These are phyloP conservation scores for Epinotia bilunana DNA, from an alignment of 2,888 invertebrate genomes.

Conservation along the genomic window DNA sequence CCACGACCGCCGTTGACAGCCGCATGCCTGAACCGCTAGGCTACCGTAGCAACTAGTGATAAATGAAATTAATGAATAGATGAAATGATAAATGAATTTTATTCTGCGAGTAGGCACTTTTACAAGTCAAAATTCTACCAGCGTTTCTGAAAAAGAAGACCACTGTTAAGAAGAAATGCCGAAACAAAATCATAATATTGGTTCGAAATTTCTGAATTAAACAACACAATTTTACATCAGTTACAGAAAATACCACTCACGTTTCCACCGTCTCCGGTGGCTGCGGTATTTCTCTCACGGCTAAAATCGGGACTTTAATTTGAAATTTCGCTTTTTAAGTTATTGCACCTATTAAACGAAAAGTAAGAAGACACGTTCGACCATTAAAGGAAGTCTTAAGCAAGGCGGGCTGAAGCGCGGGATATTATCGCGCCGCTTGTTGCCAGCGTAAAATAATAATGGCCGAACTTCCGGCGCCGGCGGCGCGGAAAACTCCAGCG, in stretches of 20 bases:
- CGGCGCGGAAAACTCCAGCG: constrained; percentile 81
- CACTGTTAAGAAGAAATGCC: too few species aligned
- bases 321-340: constrained; percentile 77
- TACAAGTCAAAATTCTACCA: too few species aligned
- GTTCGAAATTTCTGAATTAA: not conserved
- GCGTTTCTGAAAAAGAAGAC: too few species aligned
- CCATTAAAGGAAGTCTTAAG: constrained; percentile 76
- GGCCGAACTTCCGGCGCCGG: constrained; percentile 85
- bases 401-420: constrained; percentile 72
- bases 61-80: too few species aligned
- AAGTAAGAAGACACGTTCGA: constrained; percentile 82
- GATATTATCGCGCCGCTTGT: constrained; percentile 85
- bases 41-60: too few species aligned
- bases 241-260: constrained; percentile 38
- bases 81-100: too few species aligned
- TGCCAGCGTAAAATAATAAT: constrained; percentile 85
- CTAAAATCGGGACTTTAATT: constrained; percentile 61
- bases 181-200: too few species aligned
- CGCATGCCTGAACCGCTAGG: too few species aligned
- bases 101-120: too few species aligned
- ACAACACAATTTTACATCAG: constrained; percentile 5
- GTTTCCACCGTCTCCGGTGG: constrained; percentile 19
- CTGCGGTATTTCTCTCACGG: constrained; percentile 33
- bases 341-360: constrained; percentile 82
- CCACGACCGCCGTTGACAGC: too few species aligned